Base-by-base conservation (phyloP, 2,113 vertebrate species). In the Oreochromis niloticus region DNA sequence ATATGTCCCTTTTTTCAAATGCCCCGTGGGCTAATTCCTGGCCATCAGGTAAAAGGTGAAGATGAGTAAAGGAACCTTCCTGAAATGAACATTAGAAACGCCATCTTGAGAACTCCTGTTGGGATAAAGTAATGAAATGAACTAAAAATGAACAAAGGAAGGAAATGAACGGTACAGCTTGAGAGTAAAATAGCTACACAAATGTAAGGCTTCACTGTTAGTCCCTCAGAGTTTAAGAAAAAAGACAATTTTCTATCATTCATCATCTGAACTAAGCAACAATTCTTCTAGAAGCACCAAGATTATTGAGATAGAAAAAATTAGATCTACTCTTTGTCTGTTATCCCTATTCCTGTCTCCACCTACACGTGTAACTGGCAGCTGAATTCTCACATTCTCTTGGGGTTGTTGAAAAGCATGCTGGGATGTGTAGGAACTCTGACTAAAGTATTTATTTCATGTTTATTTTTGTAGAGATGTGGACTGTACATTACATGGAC, bases 401-500 rank as follows among this genome's bases (percentile, higher is more conserved):
- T 68, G 73, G 52, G 87, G 82, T 66, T 57, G 52, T 32, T 87
- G 68, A 90, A 83, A 63, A 5, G 91, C 82, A 93, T 94, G 78
- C 86, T 91, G 93, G 93, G 92, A 90, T 87, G 85, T 86, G 86
- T 85, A 79, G 89, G 88, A 90, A 73, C 9, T 86, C 6, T 22
- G 16, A 56, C 14, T 16, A 19, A 52, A 61, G 54, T 81, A 48
- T 85, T 85, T 75, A 59, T 80, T 61, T 48, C 16, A 17, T 56
- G 79, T 56, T 80, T 87, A 80, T 88, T 89, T 88, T 71, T 61
- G 85, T 66, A 24, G 12, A 16, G 3, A 82, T 9, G 52, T 55
- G 22, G 19, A 30, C 56, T 24, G 14, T 79, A 14, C 78, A 48
- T 8, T 46, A 46, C 41, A 46, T 71, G 32, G 55, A 59, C 50